Base-by-base conservation (phyloP, 2,888 invertebrate species). In the Drosophila prolongata region DNA sequence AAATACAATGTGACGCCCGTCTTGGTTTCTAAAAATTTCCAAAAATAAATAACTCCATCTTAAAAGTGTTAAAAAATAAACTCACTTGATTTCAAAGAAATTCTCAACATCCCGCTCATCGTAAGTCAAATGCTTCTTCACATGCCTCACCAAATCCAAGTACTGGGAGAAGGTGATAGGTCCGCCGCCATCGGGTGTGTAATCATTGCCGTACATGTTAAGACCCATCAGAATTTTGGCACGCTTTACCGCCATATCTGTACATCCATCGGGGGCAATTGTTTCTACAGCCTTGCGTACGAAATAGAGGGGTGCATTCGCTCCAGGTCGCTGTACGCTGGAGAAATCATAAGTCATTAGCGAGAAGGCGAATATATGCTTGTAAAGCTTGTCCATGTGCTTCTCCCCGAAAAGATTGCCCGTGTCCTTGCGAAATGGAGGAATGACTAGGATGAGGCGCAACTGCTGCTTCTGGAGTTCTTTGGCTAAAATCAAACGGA, bases 341-440 rank as follows among this genome's bases (percentile, higher is more conserved):
- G 98, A 98, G 92, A 95, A 98, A 91, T 99, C 98, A 90, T 99
- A 99, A 0, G 98, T 98, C 98, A 98, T 98, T n/a, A 99, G 93
- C 37, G 98, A 98, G 90, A 98, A 97, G 27, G 95, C 96, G 85
- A 96, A 95, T 0, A 98, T 95, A 91, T 95, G 93, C 6, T 95
- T 95, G 72, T 95, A 95, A 54, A 98, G 93, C 50, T 94, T 94
- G 85, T 96, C 95, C 91, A 97, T 97, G 78, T 98, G 95, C 76
- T 95, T 93, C 60, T 94, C 93, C 35, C 94, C 94, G 92, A 98
- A 97, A 80, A 96, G 94, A 86, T 96, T 95, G 6, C 93, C 92
- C 47, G 94, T 93, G 75, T 94, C 94, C 64, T 95, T 80, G 1
- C 91, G 90, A 16, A 80, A 72, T 3, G 98, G 97, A 46, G 98